Conservation (phyloP, 2,888 invertebrate genomes). For the Patella ulyssiponensis region DNA sequence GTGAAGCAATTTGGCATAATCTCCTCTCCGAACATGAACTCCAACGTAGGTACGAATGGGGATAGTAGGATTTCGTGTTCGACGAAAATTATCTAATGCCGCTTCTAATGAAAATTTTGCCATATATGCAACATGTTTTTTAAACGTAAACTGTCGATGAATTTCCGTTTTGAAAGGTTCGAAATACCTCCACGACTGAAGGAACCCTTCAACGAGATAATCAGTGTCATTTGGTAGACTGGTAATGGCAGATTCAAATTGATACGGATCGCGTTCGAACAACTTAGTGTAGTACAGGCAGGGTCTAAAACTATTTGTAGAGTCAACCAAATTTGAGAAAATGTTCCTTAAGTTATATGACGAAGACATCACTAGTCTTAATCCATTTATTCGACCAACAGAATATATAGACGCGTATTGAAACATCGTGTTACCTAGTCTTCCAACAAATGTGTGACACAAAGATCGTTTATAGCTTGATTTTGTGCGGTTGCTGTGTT, state of each 20-base stretch:
- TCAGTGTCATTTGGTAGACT: not conserved
- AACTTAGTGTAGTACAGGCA: not conserved
- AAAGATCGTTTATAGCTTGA: not conserved
- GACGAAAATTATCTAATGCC: not conserved
- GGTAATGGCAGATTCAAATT: not conserved
- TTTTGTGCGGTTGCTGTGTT: too few relatives aligned
- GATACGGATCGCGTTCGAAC: not conserved
- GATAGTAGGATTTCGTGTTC: not conserved
- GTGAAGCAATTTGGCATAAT: not conserved
- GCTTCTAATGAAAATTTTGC: not conserved
- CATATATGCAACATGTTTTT: not conserved
- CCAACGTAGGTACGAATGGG: not conserved
- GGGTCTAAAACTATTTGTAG: not conserved
- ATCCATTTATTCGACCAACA: not conserved
- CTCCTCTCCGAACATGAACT: not conserved
- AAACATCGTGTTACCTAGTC: conserved; percentile 1
- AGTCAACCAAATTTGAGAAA: not conserved
- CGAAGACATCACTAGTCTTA: not conserved
- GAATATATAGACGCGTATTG: not conserved
- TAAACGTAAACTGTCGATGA: not conserved
- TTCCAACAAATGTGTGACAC: conserved; percentile 3
- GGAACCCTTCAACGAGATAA: conserved; percentile 1
- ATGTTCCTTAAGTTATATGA: not conserved
- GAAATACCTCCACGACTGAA: not conserved
- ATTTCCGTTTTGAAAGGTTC: not conserved